Base-by-base conservation (phyloP, 2,113 vertebrate genomes). In the Suncus etruscus region DNA sequence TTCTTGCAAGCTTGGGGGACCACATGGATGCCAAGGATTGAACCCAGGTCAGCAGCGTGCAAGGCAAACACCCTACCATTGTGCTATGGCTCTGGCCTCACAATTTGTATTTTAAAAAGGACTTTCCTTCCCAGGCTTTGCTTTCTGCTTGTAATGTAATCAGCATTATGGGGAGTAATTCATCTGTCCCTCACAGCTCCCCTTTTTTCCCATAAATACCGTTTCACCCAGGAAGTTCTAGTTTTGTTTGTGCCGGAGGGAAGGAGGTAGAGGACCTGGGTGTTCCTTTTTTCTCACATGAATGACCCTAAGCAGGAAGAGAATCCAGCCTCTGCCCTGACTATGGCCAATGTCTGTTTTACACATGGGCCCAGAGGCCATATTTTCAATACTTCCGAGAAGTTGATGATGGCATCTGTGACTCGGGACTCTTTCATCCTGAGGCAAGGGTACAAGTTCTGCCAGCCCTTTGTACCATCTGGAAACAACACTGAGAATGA, bases 351-450 rank as follows among this genome's bases (percentile, higher is more conserved):
- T 74, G 77, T 94, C 92, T 93, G 82, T 51, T 85, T 24, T 50
- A 77, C 78, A 83, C 82, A 50, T 66, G 72, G 65, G 70, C 50
- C 79, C 75, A 74, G 80, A 91, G 58, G 80, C 72, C 88, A 93
- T 18, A 84, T 12, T 87, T 86, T 80, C 14, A 12, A 24, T 25
- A 66, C 77, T 86, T 92, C n/a, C 58, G 65, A 90, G 91, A 94
- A 80, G 81, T 3, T 66, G 63, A 86, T 20, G 87, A 83, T 51
- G 77, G 61, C 69, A 79, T 75, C 39, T 54, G 83, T 86, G 77
- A 94, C 63, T 77, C 10, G 48, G 91, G 76, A 83, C 39, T 92
- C 90, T 90, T 75, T 69, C 45, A 65, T 74, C 76, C 82, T 25
- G 65, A 92, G 87, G 89, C 83, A 32, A 90, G 79, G 68, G 79